Conservation (phyloP, 2,797 vertebrate genomes). For the Sandelia bainsii region DNA sequence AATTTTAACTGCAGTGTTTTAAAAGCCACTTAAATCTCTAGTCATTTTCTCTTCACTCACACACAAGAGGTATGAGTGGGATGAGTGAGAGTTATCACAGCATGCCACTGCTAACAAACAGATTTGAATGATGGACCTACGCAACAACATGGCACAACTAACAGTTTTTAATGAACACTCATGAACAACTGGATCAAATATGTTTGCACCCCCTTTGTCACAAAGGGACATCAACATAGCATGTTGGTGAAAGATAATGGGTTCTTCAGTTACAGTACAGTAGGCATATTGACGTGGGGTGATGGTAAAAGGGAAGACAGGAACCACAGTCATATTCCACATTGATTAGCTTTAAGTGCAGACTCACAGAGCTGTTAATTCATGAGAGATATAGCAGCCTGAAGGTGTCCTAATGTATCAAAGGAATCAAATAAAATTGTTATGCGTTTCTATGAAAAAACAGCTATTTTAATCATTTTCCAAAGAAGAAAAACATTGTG, state of each 20-base stretch:
- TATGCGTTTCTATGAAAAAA: no score
- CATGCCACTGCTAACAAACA: slow-evolving; percentile 53
- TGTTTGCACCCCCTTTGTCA: slow-evolving; percentile 29
- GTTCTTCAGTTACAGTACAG: slow-evolving; percentile 25
- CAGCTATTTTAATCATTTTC: no score
- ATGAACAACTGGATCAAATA: slow-evolving; percentile 28
- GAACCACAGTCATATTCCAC: slow-evolving; percentile 8
- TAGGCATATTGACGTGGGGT: background rate
- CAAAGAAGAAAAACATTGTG: no score
- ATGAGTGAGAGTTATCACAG: slow-evolving; percentile 64
- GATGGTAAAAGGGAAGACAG: background rate
- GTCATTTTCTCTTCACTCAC: slow-evolving; percentile 27
- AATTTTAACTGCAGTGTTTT: slow-evolving; percentile 8
- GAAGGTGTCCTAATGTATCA: slow-evolving; percentile 13
- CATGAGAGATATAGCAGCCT: background rate
- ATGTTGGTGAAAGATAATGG: slow-evolving; percentile 41
- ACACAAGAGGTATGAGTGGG: slow-evolving; percentile 8
- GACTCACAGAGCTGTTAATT: slow-evolving; percentile 8
- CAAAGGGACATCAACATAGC: slow-evolving; percentile 12
- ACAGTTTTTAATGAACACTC: slow-evolving; percentile 32
- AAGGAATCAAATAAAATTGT: background rate
- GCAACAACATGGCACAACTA: slow-evolving; percentile 41
- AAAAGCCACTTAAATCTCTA: slow-evolving; percentile 35
- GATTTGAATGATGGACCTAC: slow-evolving; percentile 60
- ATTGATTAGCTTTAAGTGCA: slow-evolving; percentile 33